phyloP scores from a whole-genome alignment of 37 sponge, comb jelly and placozoan genomes.

The Mnemiopsis leidyi region DNA sequence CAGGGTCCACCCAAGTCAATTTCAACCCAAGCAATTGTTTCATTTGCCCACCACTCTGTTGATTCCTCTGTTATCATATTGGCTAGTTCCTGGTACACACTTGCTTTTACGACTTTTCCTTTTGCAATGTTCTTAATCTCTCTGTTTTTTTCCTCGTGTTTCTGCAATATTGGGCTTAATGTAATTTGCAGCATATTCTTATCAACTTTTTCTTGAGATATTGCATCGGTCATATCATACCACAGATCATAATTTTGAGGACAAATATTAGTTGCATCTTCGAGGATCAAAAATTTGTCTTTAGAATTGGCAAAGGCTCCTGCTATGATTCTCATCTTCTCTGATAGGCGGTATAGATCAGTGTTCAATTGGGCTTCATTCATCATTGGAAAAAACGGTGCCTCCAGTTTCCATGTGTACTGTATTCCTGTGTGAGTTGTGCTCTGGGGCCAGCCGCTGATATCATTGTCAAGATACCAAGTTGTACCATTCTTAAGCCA shows the following conservation, averaged over 20 bases:
- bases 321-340: not conserved
- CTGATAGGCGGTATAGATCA: not conserved
- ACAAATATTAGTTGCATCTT: not conserved
- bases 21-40: not conserved
- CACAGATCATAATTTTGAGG: conserved; percentile 28
- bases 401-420: not conserved
- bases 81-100: not conserved
- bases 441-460: conserved; percentile 9
- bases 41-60: not conserved
- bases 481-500: conserved; percentile 26
- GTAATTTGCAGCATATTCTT: not conserved
- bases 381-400: conserved; percentile 12
- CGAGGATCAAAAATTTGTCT: not conserved
- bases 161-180: not conserved
- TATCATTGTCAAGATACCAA: conserved; percentile 47
- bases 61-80: not conserved
- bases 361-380: not conserved
- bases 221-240: not conserved
- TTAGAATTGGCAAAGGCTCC: not conserved
- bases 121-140: conserved; percentile 5
- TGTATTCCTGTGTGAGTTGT: conserved; percentile 30
- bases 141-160: not conserved
- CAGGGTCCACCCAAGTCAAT: conserved; percentile 22
- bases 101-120: not conserved
- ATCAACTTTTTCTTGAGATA: not conserved